These are phyloP conservation scores for Catharus minimus DNA, from an alignment of 2,113 vertebrate species.

Conservation along the genomic window DNA sequence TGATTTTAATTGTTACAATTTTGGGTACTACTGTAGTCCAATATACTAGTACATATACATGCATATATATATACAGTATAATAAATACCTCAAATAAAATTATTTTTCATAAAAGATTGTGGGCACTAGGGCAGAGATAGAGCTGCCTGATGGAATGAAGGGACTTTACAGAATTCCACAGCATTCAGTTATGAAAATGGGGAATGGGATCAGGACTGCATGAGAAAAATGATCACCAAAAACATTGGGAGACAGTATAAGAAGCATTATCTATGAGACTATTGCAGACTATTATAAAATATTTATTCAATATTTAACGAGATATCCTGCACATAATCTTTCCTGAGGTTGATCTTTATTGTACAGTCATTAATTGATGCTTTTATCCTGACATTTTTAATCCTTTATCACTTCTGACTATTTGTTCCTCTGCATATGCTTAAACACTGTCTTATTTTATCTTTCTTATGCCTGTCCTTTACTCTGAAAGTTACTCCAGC, in stretches of 20 bases:
- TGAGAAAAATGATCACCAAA: not conserved
- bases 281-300: not conserved
- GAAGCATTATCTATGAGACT: not conserved
- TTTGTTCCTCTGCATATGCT: not conserved
- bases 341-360: not conserved
- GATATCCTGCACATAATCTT: not conserved
- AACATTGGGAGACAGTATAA: not conserved
- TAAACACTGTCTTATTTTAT: not conserved
- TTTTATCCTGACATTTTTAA: not conserved
- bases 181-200: not conserved
- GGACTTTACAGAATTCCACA: not conserved
- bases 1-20: not conserved
- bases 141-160: not conserved
- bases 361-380: not conserved
- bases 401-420: not conserved
- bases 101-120: not conserved
- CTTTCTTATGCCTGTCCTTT: not conserved
- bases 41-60: not conserved
- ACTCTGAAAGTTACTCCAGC: not conserved
- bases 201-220: not conserved
- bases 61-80: not conserved
- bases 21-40: not conserved
- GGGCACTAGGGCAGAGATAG: not conserved
- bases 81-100: not conserved
- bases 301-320: not conserved